Evolutionary conservation across 1,140 invertebrate species (phyloP).

Genomic region (Periplaneta americana): DNA sequence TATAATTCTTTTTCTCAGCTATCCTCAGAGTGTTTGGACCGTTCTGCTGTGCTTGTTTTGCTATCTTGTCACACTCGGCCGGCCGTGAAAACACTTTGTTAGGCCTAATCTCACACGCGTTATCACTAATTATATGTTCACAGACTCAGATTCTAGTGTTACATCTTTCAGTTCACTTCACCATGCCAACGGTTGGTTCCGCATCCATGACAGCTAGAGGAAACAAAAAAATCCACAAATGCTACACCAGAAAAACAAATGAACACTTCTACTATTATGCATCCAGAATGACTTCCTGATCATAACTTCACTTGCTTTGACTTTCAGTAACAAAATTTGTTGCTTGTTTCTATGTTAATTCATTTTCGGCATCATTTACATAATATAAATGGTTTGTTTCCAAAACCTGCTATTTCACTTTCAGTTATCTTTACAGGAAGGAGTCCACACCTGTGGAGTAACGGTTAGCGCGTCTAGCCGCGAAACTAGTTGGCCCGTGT

Average conservation of each 20-base stretch:
- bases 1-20: background rate
- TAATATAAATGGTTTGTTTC: too few species aligned
- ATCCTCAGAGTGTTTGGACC: background rate
- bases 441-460: too few species aligned
- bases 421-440: too few species aligned
- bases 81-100: background rate
- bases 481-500: too few species aligned
- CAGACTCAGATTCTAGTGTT: background rate
- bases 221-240: background rate
- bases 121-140: background rate
- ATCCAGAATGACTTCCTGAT: too few species aligned
- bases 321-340: too few species aligned
- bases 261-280: too few species aligned
- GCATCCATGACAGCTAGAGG: background rate
- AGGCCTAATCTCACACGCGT: background rate
- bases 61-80: background rate
- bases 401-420: too few species aligned
- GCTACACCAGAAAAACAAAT: background rate
- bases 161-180: background rate
- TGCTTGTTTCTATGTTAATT: too few species aligned
- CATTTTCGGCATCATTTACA: too few species aligned
- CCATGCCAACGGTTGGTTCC: background rate
- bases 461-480: too few species aligned
- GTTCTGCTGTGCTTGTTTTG: background rate
- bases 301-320: too few species aligned